phyloP scores from a whole-genome alignment of 2,797 vertebrate genomes.

The Sebastiscus tertius region DNA sequence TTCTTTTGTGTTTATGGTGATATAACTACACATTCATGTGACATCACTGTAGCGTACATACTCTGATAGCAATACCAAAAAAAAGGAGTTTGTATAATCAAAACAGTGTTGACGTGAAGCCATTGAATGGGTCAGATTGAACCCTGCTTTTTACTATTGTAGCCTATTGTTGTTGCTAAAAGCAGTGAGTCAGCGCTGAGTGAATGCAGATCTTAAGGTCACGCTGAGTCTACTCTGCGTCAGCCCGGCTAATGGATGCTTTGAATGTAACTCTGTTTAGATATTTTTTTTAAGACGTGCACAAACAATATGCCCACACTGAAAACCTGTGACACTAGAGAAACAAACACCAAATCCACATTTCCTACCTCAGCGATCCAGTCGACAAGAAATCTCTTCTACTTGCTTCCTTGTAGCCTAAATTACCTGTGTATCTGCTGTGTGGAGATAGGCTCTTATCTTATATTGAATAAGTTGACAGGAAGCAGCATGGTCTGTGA shows the following conservation, averaged over 20 bases:
- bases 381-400: slow-evolving; percentile 45
- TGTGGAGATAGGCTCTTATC: slow-evolving; percentile 82
- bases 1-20: too few species aligned
- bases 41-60: background rate
- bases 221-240: background rate
- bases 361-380: slow-evolving; percentile 27
- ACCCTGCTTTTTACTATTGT: background rate
- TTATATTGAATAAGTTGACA: slow-evolving; percentile 75
- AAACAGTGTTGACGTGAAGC: background rate
- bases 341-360: slow-evolving; percentile 52
- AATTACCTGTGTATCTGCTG: slow-evolving; percentile 79
- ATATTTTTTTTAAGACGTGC: slow-evolving; percentile 22
- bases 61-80: background rate
- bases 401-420: slow-evolving; percentile 58
- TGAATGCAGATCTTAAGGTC: slow-evolving; percentile 33
- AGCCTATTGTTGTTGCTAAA: background rate
- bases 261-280: background rate
- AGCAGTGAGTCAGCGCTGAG: slow-evolving; percentile 28
- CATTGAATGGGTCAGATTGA: background rate
- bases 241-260: slow-evolving; percentile 33
- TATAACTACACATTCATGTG: too few species aligned
- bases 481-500: slow-evolving; percentile 65
- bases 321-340: background rate
- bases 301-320: background rate
- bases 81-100: background rate